These are phyloP conservation scores for Brachystomella parvula DNA, from an alignment of 1,140 invertebrate species.

Conservation along the genomic window DNA sequence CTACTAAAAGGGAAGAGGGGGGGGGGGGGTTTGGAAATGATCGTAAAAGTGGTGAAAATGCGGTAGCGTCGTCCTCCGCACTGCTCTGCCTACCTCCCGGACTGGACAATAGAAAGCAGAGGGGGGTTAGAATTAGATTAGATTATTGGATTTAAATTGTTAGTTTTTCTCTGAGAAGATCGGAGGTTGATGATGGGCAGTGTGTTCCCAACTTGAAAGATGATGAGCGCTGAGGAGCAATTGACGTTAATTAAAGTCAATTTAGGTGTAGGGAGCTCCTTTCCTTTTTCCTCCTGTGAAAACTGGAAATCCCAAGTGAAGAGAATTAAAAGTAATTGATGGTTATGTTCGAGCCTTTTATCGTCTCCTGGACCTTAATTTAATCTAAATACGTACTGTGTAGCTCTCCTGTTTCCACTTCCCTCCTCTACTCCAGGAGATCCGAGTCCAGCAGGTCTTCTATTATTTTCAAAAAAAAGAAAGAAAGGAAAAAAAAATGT, in stretches of 20 bases:
- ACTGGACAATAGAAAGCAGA: neutral
- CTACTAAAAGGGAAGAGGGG: too few species aligned
- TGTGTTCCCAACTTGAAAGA: slow-evolving; percentile 20
- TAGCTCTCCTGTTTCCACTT: slow-evolving; percentile 13
- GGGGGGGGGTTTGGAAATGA: neutral
- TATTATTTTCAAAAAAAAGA: too few species aligned
- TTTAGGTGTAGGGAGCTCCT: slow-evolving; percentile 28
- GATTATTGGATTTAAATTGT: slow-evolving; percentile 2
- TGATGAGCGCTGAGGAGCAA: slow-evolving; percentile 37
- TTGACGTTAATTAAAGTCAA: slow-evolving; percentile 38
- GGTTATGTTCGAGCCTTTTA: slow-evolving; percentile 38
- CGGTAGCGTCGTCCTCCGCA: too few species aligned
- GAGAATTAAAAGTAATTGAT: slow-evolving; percentile 39
- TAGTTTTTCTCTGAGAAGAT: neutral
- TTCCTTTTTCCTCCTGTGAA: too few species aligned
- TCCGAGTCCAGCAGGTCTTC: neutral
- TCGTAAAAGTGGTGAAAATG: neutral
- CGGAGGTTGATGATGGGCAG: slow-evolving; percentile 10
- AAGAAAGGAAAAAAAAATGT: too few species aligned
- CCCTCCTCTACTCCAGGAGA: slow-evolving; percentile 1
- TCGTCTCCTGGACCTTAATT: slow-evolving; percentile 35
- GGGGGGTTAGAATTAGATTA: neutral
- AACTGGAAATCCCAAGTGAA: too few species aligned
- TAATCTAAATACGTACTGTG: slow-evolving; percentile 37
- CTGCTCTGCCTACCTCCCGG: neutral